Base-by-base conservation (phyloP, 2,888 invertebrate species). In the Brenthis ino region DNA sequence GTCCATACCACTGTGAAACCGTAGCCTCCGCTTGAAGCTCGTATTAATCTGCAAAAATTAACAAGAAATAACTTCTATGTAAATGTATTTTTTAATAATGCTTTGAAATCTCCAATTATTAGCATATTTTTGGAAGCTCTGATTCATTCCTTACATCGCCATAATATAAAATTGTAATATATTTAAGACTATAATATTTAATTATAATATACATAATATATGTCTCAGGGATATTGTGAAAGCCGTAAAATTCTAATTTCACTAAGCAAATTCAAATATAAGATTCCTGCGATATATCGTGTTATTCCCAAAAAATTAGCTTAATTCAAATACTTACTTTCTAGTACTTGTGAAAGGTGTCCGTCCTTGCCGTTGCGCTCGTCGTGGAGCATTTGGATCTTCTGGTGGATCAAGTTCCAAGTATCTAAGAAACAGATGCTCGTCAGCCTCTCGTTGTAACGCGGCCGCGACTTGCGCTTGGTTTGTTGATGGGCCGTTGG, bases 1-100 rank as follows among this genome's bases (percentile, higher is more conserved):
- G 97, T 97, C 97, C 97, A 97, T 1, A 97, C 97, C 65, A 97
- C 95, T 6, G 97, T 97, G 88, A 97, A 97, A 16, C 97, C 97
- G 77, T 96, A 96, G 33, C 96, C 96, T n/a, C 94, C 93, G 37
- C 89, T 92, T 11, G 91, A 85, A 1, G 93, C 94, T 3, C 96
- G 85, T 65, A 88, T 78, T 24, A 93, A 77, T 76, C 92, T 93
- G 81, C 2, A 51, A 16, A 48, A 1, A 69, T 37, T 37, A 37
- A 6, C 6, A 6, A 37, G 6, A 37, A 37, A 1, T 37, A 11
- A 43, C 37, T 43, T 28, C 28, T 28, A 28, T 43, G 37, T 43
- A 43, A 43, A 11, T 43, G 11, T 43, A 43, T 43, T 43, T 43
- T 43, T 43, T 43, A 43, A 8, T 33, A 28, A 11, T 43, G 11